phyloP scores from a whole-genome alignment of 2,888 invertebrate genomes.

The Tinea pellionella region DNA sequence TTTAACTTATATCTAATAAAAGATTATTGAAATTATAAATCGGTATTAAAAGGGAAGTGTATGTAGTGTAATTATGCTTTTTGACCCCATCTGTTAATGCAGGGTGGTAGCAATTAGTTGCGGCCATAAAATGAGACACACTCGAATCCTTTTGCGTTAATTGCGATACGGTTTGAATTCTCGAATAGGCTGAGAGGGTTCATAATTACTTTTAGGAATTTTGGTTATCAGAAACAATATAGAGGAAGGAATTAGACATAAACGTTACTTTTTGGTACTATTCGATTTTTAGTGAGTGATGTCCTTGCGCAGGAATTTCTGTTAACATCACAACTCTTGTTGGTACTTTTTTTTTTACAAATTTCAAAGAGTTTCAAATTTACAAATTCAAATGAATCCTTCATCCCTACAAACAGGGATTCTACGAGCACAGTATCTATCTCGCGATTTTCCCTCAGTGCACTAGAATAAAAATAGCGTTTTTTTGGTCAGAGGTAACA shows the following conservation, averaged over 20 bases:
- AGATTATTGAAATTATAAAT: neutral
- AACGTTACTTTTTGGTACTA: slow-evolving; percentile 12
- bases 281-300: no score
- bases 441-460: no score
- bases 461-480: no score
- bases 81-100: slow-evolving; percentile 13
- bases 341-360: no score
- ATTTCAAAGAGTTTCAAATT: no score
- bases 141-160: slow-evolving; percentile 33
- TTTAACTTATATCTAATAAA: neutral
- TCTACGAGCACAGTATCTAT: no score
- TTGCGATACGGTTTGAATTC: slow-evolving; percentile 27
- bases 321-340: no score
- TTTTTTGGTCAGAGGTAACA: no score
- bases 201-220: slow-evolving; percentile 40
- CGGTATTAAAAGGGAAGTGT: neutral
- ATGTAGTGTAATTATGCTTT: slow-evolving; percentile 1
- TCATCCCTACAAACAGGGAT: no score
- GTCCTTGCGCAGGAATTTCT: no score
- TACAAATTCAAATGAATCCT: no score
- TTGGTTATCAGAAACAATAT: slow-evolving; percentile 34
- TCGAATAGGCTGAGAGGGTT: slow-evolving; percentile 26
- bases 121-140: slow-evolving; percentile 31
- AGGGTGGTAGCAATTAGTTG: slow-evolving; percentile 26
- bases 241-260: slow-evolving; percentile 26